phyloP scores from a whole-genome alignment of 2,888 invertebrate species.

The Dasypogon diadema region DNA sequence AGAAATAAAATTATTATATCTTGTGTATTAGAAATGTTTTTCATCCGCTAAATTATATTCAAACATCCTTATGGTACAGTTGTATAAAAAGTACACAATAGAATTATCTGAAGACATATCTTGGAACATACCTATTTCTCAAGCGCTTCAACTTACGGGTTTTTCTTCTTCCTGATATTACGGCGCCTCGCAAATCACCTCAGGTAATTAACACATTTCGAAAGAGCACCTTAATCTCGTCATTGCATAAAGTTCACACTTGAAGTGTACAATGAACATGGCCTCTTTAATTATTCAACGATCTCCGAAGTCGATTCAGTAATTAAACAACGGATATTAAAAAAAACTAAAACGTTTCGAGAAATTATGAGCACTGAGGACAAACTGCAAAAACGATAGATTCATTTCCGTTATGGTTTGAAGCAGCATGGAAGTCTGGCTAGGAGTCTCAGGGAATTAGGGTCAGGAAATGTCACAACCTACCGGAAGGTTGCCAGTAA shows the following conservation, averaged over 20 bases:
- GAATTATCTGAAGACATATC: too few species aligned
- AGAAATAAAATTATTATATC: too few species aligned
- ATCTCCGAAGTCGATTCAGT: not conserved
- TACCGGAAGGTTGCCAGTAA: conserved; percentile 49
- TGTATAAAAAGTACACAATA: too few species aligned
- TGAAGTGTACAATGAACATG: conserved; percentile 1
- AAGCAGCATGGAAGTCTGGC: not conserved
- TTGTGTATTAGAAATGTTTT: too few species aligned
- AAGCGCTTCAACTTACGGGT: too few species aligned
- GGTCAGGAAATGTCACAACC: conserved; percentile 50
- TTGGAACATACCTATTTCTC: too few species aligned
- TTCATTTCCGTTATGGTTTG: conserved; percentile 22
- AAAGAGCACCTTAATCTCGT: conserved; percentile 33
- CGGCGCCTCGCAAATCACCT: not conserved
- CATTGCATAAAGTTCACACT: not conserved
- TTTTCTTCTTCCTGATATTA: not conserved
- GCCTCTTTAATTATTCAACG: conserved; percentile 14
- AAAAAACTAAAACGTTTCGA: conserved; percentile 22
- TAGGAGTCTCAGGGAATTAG: not conserved
- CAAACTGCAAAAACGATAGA: conserved; percentile 12
- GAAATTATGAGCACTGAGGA: conserved; percentile 8
- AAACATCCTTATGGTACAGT: too few species aligned
- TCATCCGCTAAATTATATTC: too few species aligned
- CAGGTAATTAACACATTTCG: conserved; percentile 29
- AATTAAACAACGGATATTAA: conserved; percentile 31